phyloP scores from a whole-genome alignment of 2,888 invertebrate genomes.

The Smittia sp. region DNA sequence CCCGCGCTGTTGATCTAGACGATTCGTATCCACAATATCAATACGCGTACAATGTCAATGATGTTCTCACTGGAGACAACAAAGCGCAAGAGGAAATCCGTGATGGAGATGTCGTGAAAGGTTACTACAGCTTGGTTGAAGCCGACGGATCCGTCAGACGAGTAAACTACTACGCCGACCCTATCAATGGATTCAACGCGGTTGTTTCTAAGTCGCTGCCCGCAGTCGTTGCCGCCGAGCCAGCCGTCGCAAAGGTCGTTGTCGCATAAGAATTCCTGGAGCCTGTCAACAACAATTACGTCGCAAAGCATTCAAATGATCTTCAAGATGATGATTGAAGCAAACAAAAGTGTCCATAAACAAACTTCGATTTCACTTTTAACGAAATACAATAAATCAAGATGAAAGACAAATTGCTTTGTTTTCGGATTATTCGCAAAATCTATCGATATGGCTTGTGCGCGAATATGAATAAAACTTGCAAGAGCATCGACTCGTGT shows the following conservation, averaged over 20 bases:
- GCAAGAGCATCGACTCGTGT: too few species aligned
- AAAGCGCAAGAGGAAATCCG: slow-evolving; percentile 56
- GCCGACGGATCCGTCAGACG: slow-evolving; percentile 55
- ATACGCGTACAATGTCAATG: slow-evolving; percentile 56
- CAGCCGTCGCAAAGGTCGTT: slow-evolving; percentile 22
- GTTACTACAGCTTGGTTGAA: slow-evolving; percentile 55
- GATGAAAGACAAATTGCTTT: not conserved
- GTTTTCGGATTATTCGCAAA: not conserved
- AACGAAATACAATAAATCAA: not conserved
- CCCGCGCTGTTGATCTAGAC: slow-evolving; percentile 51
- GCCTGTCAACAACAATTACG: too few species aligned
- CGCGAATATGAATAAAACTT: too few species aligned
- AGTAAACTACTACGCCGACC: slow-evolving; percentile 56
- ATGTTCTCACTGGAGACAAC: slow-evolving; percentile 55
- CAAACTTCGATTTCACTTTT: not conserved
- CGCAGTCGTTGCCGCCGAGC: not conserved
- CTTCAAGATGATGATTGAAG: slow-evolving; percentile 7
- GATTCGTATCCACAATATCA: slow-evolving; percentile 55
- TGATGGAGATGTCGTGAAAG: slow-evolving; percentile 55
- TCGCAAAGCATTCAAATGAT: not conserved
- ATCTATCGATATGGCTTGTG: too few species aligned
- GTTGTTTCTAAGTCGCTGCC: slow-evolving; percentile 18
- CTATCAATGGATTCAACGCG: slow-evolving; percentile 55
- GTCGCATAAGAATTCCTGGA: slow-evolving; percentile 7
- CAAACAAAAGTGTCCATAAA: slow-evolving; percentile 7